Evolutionary conservation across 1,140 invertebrate species (phyloP), one percentile per base, ranked within the genome.

Genomic region (Chelonus insularis): DNA sequence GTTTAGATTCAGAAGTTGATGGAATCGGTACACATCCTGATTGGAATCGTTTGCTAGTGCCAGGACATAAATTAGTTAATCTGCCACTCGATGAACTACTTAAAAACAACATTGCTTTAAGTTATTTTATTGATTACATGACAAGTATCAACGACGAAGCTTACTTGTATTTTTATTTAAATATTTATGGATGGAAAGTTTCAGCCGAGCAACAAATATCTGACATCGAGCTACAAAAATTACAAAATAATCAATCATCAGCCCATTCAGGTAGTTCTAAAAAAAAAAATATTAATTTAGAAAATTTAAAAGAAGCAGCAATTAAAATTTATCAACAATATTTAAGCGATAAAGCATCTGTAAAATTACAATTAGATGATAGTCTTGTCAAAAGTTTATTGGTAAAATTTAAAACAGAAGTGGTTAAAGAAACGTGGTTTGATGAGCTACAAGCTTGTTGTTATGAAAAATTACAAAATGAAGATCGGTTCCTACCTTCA

Each of bases 81-180:
- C 76, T 94, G 50, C 87, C 88, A 7, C 75, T 94, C 56, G 89
- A 91, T 67, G 88, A 91, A 62, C 83, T 94, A n/a, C 74, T 94
- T 4, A 91, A 89, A 65, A 92, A 94, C 74, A 91, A 89, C 67
- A 85, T 91, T 41, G 91, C 91, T 3, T 74, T 94, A 0, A 88
- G 90, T 32, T 91, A 91, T 71, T 94, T 94, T 68, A 89, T 92
- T 71, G 91, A 94, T 77, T 94, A 88, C 70, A 89, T 94, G 82
- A 87, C 86, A 9, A 84, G 81, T 62, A 85, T 91, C 61, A 87
- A 86, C 57, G 86, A 87, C 12, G 89, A 93, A 71, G 81, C 86
- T 64, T 93, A 93, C 76, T 82, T 94, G 60, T 92, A 89, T 71
- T 92, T 92, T 73, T 93, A 93, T 72, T 77, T 94, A 47, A 93